Evolutionary conservation across 2,888 invertebrate genomes (phyloP).

Genomic region (Erebia aethiops): DNA sequence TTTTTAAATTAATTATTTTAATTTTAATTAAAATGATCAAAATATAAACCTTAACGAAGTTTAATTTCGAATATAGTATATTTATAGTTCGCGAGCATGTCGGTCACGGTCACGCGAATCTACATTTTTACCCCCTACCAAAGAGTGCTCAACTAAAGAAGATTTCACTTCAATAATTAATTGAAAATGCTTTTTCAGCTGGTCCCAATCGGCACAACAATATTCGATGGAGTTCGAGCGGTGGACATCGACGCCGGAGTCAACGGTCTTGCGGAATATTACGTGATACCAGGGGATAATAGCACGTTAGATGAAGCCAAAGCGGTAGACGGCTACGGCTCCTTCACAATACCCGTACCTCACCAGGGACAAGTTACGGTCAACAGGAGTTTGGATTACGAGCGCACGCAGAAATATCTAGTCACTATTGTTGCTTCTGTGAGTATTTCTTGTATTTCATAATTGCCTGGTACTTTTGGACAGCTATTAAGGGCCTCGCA

Average conservation of each 20-base stretch:
- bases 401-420: conserved; percentile 92
- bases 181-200: conserved; percentile 82
- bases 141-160: no score
- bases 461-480: background rate
- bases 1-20: no score
- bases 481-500: background rate
- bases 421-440: conserved; percentile 95
- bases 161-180: no score
- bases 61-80: no score
- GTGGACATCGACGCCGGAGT: conserved; percentile 93
- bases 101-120: no score
- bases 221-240: conserved; percentile 91
- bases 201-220: conserved; percentile 92
- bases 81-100: no score
- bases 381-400: conserved; percentile 93
- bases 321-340: conserved; percentile 90
- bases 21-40: no score
- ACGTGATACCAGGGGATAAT: conserved; percentile 87
- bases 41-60: no score
- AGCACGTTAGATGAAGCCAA: conserved; percentile 72
- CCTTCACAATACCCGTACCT: conserved; percentile 92
- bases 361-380: conserved; percentile 95
- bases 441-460: conserved; percentile 65
- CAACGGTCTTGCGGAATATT: conserved; percentile 94
- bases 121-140: no score